Conservation (phyloP, 2,888 invertebrate genomes). For the Drosophila mayaguana region DNA sequence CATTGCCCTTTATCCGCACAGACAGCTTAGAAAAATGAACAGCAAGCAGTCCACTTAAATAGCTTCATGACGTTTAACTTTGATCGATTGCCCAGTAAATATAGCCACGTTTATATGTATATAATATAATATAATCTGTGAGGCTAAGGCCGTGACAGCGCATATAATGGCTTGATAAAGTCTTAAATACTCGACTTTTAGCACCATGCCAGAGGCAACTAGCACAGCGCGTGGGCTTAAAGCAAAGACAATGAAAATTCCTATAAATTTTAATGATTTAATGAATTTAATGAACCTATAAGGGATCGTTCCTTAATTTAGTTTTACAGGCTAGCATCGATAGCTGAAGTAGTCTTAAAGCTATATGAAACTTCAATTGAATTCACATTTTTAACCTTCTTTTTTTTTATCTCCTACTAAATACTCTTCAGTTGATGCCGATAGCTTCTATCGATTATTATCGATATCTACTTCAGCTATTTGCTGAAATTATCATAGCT, state of each 20-base stretch:
- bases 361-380: too few species aligned
- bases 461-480: neutral
- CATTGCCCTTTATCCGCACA: conserved; percentile 42
- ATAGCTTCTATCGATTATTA: neutral
- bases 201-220: neutral
- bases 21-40: conserved; percentile 37
- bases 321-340: too few species aligned
- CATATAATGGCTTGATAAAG: conserved; percentile 10
- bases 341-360: too few species aligned
- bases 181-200: conserved; percentile 6
- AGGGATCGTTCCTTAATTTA: too few species aligned
- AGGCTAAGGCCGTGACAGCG: conserved; percentile 6
- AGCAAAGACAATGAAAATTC: neutral
- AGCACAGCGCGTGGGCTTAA: neutral
- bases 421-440: neutral
- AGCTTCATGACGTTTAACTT: conserved; percentile 37
- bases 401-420: too few species aligned
- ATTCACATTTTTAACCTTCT: too few species aligned
- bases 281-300: too few species aligned
- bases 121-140: conserved; percentile 9
- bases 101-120: conserved; percentile 6
- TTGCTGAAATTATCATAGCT: too few species aligned
- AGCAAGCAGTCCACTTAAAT: conserved; percentile 35
- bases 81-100: conserved; percentile 37
- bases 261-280: neutral